These are phyloP conservation scores for Oscheius sp. DNA, from an alignment of 2,888 invertebrate genomes.

Conservation along the genomic window DNA sequence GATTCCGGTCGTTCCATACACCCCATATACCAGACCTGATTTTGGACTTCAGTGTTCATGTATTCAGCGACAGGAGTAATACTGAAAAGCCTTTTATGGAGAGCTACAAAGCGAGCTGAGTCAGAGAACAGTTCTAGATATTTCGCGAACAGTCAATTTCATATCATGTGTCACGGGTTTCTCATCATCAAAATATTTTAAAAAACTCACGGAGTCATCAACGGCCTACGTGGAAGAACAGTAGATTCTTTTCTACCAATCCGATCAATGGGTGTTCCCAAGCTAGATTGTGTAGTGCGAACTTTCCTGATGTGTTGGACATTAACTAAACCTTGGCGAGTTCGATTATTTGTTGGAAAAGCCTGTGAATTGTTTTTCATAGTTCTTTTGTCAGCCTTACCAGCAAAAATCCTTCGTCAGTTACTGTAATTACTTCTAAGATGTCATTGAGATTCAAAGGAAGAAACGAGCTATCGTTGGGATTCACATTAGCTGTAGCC, in stretches of 20 bases:
- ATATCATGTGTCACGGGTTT: background rate
- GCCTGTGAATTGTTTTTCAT: slow-evolving; percentile 36
- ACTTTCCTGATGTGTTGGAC: slow-evolving; percentile 37
- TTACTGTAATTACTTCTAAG: slow-evolving; percentile 54
- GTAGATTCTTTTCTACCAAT: slow-evolving; percentile 51
- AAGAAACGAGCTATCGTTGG: slow-evolving; percentile 34
- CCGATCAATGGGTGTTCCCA: background rate
- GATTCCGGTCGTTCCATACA: slow-evolving; percentile 54
- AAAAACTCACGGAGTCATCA: slow-evolving; percentile 10
- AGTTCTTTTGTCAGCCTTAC: background rate
- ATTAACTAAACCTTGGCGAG: slow-evolving; percentile 43
- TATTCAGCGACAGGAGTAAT: slow-evolving; percentile 39
- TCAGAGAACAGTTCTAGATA: background rate
- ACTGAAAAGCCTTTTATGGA: slow-evolving; percentile 11
- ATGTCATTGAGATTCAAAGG: slow-evolving; percentile 47
- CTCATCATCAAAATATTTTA: background rate
- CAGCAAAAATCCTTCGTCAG: slow-evolving; percentile 31
- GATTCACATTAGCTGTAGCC: slow-evolving; percentile 29
- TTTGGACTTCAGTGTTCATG: slow-evolving; percentile 55
- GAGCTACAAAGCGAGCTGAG: background rate
- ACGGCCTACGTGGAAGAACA: slow-evolving; percentile 41
- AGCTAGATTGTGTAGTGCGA: background rate
- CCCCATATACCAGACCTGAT: slow-evolving; percentile 65
- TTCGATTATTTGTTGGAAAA: slow-evolving; percentile 38
- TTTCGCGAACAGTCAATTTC: background rate